These are phyloP conservation scores for Sitobion miscanthi DNA, from an alignment of 1,140 invertebrate genomes.

Conservation along the genomic window DNA sequence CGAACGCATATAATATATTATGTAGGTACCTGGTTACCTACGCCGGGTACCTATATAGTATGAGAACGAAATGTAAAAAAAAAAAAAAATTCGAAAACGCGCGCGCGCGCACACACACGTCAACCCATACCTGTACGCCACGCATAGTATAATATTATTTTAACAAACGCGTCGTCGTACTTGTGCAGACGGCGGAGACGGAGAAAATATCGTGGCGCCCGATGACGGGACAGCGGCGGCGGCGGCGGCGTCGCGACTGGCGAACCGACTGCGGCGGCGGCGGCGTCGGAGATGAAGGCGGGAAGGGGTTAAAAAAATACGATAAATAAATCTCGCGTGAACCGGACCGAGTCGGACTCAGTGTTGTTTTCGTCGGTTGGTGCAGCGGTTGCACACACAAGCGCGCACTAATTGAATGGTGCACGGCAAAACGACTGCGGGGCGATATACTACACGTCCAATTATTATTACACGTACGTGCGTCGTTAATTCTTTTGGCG, in stretches of 20 bases:
- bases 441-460: background rate
- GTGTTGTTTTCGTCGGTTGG: background rate
- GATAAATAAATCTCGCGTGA: constrained; percentile 5
- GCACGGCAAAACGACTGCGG: background rate
- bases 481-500: constrained; percentile 50
- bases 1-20: background rate
- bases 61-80: background rate
- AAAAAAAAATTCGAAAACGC: background rate
- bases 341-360: background rate
- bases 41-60: too few relatives aligned
- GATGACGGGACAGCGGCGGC: background rate
- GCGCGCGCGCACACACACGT: background rate
- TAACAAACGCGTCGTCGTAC: background rate
- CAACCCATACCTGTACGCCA: background rate
- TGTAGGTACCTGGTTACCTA: background rate
- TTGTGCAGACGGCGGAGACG: background rate
- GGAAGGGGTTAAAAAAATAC: background rate
- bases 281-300: background rate
- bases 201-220: constrained; percentile 35
- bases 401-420: constrained; percentile 23
- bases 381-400: background rate
- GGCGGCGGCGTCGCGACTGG: too few relatives aligned
- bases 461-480: constrained; percentile 51
- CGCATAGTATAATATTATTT: background rate
- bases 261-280: background rate